These are phyloP conservation scores for Plebejus argus DNA, from an alignment of 2,888 invertebrate species.

Conservation along the genomic window DNA sequence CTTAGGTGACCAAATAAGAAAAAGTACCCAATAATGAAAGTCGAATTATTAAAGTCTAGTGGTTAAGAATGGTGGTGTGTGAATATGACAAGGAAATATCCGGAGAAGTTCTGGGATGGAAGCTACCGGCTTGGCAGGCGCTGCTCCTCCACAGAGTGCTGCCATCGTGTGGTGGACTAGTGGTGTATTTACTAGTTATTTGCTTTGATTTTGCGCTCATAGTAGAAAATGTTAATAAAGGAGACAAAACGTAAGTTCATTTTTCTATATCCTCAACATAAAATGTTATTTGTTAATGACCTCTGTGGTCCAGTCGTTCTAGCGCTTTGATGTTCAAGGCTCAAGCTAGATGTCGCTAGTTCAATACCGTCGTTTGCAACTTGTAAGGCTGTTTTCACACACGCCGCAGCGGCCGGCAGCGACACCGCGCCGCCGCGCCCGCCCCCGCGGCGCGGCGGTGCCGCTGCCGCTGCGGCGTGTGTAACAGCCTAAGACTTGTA, in stretches of 20 bases:
- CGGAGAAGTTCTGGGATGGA: conserved; percentile 67
- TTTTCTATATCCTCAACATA: conserved; percentile 23
- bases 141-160: conserved; percentile 66
- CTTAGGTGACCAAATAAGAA: conserved; percentile 8
- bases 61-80: conserved; percentile 65
- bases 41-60: conserved; percentile 29
- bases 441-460: no score
- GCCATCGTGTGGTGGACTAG: conserved; percentile 76
- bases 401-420: no score
- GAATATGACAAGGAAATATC: conserved; percentile 67
- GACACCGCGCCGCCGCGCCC: no score
- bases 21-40: conserved; percentile 28
- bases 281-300: background rate
- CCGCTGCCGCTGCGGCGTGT: no score
- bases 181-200: conserved; percentile 84
- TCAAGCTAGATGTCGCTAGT: background rate
- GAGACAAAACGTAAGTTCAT: conserved; percentile 75
- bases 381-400: no score
- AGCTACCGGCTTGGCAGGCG: conserved; percentile 69
- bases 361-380: no score
- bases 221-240: conserved; percentile 82
- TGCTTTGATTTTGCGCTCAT: conserved; percentile 85
- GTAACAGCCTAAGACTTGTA: no score
- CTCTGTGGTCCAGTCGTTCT: background rate
- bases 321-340: background rate